Evolutionary conservation across 2,888 invertebrate genomes (phyloP).

Genomic region (Apotomis betuletana): DNA sequence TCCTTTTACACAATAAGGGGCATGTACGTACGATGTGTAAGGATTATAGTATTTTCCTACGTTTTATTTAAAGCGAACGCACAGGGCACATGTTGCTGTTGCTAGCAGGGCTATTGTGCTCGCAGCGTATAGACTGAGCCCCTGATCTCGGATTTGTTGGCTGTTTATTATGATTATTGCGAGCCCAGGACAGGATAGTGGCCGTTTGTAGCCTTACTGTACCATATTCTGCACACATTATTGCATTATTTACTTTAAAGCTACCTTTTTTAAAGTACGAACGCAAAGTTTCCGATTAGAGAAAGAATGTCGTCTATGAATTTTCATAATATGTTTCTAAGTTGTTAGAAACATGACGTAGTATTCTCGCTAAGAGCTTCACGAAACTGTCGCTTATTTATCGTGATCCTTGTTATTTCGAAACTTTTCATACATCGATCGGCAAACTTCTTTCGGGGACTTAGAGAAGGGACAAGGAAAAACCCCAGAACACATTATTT

Average conservation of each 20-base stretch:
- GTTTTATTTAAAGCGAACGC: slow-evolving; percentile 34
- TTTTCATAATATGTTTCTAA: no score
- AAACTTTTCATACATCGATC: slow-evolving; percentile 14
- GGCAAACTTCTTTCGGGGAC: slow-evolving; percentile 16
- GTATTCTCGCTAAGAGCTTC: background rate
- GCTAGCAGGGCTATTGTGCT: slow-evolving; percentile 27
- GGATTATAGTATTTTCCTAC: slow-evolving; percentile 9
- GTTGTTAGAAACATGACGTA: background rate
- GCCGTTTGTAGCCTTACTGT: slow-evolving; percentile 23
- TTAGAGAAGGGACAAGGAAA: slow-evolving; percentile 34
- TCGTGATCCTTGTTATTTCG: slow-evolving; percentile 9
- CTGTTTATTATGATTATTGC: slow-evolving; percentile 46
- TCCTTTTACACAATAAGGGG: background rate
- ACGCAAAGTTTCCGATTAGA: background rate
- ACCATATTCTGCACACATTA: slow-evolving; percentile 17
- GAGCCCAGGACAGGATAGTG: slow-evolving; percentile 38
- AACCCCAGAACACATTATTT: slow-evolving; percentile 40
- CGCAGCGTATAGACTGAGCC: slow-evolving; percentile 36
- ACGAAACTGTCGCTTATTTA: background rate
- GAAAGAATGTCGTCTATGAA: no score
- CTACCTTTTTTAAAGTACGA: slow-evolving; percentile 1
- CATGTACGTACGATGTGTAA: background rate
- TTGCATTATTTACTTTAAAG: slow-evolving; percentile 12
- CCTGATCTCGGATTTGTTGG: slow-evolving; percentile 43
- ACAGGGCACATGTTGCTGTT: slow-evolving; percentile 23